Evolutionary conservation across 2,797 vertebrate genomes (phyloP), one percentile per base, ranked within the genome.

Genomic region (Sparidentex hasta): DNA sequence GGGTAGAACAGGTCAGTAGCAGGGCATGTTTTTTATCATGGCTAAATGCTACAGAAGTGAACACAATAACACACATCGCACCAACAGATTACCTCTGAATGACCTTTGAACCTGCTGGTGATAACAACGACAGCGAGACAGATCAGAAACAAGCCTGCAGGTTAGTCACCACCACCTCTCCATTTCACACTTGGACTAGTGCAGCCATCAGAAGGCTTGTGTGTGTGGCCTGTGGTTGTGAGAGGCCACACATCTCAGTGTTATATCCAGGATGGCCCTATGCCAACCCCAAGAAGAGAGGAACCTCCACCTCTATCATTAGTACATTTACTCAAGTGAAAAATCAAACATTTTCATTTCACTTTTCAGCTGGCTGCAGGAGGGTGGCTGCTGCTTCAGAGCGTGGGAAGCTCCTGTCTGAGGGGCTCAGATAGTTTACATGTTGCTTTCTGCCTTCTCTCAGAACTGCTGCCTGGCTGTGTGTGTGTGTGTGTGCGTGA

Each of bases 301-400:
- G 90, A 92, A 91, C 50, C 11, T 68, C 54, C 54, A 3, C 68
- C 21, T 54, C 88, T 88, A 87, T 85, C 66, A 84, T 85, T 84
- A 88, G 84, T 48, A 80, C 72, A 88, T 79, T 90, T 88, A 90
- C 85, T 91, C 84, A 90, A 83, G 82, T 79, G 88, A 88, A 88
- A 86, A 87, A 90, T 82, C 8, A 58, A 87, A 78, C 38, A 55
- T 78, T 94, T 84, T 94, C 93, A 90, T 90, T 93, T 93, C 93
- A 88, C 90, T 89, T 90, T 90, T 81, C 71, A 64, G 70, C 41
- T 25, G 46, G 51, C 55, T 68, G 41, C 65, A 73, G 59, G 14
- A 66, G 76, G 57, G 55, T 44, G 73, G 51, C 29, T 72, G 64
- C 69, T 1, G 11, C 69, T 61, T 52, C 46, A 38, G 73, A 81